Evolutionary conservation across 2,113 vertebrate genomes (phyloP), one percentile per base, ranked within the genome.

Genomic region (Rattus rattus): DNA sequence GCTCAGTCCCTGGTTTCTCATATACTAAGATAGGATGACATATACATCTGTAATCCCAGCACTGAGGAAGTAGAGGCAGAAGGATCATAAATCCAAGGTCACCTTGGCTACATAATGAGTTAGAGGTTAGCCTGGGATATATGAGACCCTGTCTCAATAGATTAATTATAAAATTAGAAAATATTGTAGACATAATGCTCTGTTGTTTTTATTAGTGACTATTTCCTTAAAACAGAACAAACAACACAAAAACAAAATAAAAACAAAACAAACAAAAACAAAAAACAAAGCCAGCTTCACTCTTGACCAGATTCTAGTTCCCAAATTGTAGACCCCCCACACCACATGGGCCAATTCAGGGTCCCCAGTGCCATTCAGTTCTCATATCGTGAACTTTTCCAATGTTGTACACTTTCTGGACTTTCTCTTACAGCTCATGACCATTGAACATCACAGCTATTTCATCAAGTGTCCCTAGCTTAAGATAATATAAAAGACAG

Each of bases 361-460:
- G 56, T 17, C n/a, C 10, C 36, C 61, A 1, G 43, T 2, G 5
- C 63, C 72, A 83, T 39, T 67, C 47, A 59, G 24, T 76, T 88
- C 76, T 89, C 76, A 47, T 39, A 14, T 26, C 70, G 72, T 39
- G 73, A 81, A 17, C 36, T 67, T 54, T n/a, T 75, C 92, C 90
- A 90, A 39, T 91, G 16, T 16, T 24, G 39, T 20, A 33, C 2
- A 91, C 16, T 84, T 84, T 36, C n/a, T 67, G 65, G 30, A n/a
- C 72, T 59, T 88, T 92, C 83, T 5, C 26, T 85, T 88, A n/a
- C 30, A 39, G 79, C 90, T 81, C 72, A 63, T n/a, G 7, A 39
- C 39, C 61, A 80, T 88, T 77, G 65, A 95, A 88, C 14, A 83
- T 73, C 72, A 91, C 20, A 86, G 88, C 84, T 76, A 59, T 87